phyloP scores from a whole-genome alignment of 2,113 vertebrate species.

The Corythoichthys intestinalis region DNA sequence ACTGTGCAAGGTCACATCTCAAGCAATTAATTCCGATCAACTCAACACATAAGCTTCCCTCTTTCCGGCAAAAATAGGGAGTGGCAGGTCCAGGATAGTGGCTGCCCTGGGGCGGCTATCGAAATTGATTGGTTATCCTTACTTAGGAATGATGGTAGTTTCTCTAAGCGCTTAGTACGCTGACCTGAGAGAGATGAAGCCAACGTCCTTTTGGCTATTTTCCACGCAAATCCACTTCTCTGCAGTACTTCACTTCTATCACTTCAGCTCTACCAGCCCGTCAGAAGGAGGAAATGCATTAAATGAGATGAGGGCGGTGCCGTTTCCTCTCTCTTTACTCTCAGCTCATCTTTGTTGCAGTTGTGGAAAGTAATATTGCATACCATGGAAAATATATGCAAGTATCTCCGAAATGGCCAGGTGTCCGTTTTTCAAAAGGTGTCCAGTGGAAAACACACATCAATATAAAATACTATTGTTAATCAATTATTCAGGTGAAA shows the following conservation, averaged over 20 bases:
- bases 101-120: constrained; percentile 38
- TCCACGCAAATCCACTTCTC: constrained; percentile 55
- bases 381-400: too few relatives aligned
- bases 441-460: too few relatives aligned
- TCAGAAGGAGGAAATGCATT: constrained; percentile 32
- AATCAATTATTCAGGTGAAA: too few relatives aligned
- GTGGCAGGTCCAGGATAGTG: constrained; percentile 43
- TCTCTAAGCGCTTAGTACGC: constrained; percentile 49
- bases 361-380: too few relatives aligned
- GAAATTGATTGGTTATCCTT: constrained; percentile 66
- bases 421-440: too few relatives aligned
- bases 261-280: constrained; percentile 9
- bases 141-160: constrained; percentile 52
- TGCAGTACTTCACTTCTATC: constrained; percentile 29
- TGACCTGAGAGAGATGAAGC: constrained; percentile 62
- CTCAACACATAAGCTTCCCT: constrained; percentile 43
- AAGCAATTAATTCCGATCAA: constrained; percentile 61
- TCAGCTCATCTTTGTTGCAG: constrained; percentile 12
- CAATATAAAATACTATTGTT: too few relatives aligned
- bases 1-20: constrained; percentile 52
- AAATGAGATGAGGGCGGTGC: constrained; percentile 33
- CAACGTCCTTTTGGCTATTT: constrained; percentile 56
- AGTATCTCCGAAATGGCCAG: too few relatives aligned
- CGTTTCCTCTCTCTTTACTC: constrained; percentile 6
- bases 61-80: constrained; percentile 25